A percentile compares a stretch with the other conserved stretches of the same genome.
These are phyloP conservation scores for Drosophila punjabiensis DNA, from an alignment of 1,140 invertebrate species.

Conservation along the genomic window DNA sequence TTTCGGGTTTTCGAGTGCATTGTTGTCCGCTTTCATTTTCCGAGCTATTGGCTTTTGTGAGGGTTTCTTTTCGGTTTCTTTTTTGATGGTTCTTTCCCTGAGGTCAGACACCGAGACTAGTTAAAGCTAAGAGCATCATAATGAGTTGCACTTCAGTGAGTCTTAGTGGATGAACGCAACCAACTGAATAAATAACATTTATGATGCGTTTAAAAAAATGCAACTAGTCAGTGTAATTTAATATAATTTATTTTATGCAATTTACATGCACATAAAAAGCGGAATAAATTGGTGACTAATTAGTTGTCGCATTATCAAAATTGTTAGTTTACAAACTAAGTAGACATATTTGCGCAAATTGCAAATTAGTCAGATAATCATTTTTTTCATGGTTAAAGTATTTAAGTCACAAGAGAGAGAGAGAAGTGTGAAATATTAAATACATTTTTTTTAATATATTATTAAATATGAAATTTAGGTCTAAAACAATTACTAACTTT, in stretches of 20 bases:
- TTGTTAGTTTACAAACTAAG: constrained; percentile 25
- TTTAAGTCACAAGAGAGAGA: background rate
- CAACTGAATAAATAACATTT: constrained; percentile 5
- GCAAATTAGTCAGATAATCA: constrained; percentile 19
- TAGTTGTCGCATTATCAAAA: constrained; percentile 35
- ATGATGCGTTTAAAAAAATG: background rate
- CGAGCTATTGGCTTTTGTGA: constrained; percentile 68
- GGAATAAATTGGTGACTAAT: constrained; percentile 41
- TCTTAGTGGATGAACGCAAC: constrained; percentile 38
- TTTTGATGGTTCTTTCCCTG: no score
- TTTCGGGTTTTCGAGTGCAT: constrained; percentile 45
- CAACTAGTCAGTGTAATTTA: background rate
- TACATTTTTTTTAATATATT: background rate
- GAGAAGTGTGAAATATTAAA: background rate
- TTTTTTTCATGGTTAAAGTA: background rate
- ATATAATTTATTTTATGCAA: background rate
- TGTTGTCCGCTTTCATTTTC: constrained; percentile 74
- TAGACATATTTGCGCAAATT: constrained; percentile 47
- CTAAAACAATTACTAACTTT: background rate
- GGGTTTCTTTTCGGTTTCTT: constrained; percentile 1
- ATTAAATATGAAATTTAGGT: background rate
- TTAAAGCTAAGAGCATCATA: constrained; percentile 25
- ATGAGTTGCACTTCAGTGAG: constrained; percentile 52
- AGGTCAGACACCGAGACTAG: constrained; percentile 18
- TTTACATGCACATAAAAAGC: constrained; percentile 5